Percentiles rank a stretch among this genome's conserved stretches.
Conservation (phyloP, 2,888 invertebrate species). For the Ganaspis brasiliensis region DNA sequence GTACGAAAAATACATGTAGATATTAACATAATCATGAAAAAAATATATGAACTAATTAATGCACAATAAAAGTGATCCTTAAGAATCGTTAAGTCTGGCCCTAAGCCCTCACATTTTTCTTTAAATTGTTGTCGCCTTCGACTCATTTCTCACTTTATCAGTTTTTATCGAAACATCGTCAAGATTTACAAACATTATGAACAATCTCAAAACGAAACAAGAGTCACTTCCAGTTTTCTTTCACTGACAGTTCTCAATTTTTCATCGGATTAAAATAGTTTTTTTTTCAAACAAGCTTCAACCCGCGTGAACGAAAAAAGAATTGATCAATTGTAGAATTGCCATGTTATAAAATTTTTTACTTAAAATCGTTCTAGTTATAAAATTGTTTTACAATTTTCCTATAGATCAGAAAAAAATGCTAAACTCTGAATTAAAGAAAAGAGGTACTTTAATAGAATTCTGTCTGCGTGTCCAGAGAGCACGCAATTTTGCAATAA, state of each 20-base stretch:
- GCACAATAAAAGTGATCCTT: conserved; percentile 19
- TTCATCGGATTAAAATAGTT: too few species aligned
- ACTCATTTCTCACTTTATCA: neutral
- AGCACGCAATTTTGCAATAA: too few species aligned
- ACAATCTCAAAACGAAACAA: conserved; percentile 5
- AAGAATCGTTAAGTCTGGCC: conserved; percentile 21
- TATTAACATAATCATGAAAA: conserved; percentile 23
- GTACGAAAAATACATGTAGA: conserved; percentile 10
- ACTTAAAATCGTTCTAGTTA: too few species aligned
- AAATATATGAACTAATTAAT: conserved; percentile 29
- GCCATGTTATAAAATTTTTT: too few species aligned
- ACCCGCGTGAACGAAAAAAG: too few species aligned
- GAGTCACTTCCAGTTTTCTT: neutral
- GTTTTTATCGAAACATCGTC: conserved; percentile 19
- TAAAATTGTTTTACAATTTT: too few species aligned
- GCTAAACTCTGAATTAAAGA: too few species aligned
- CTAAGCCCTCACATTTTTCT: neutral
- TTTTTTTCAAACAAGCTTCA: neutral
- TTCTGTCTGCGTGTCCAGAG: too few species aligned
- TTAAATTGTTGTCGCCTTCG: neutral
- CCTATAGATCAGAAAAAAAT: too few species aligned
- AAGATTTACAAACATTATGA: conserved; percentile 1
- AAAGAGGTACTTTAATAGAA: too few species aligned
- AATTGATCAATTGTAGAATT: too few species aligned
- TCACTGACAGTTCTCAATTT: neutral